Evolutionary conservation across 2,797 vertebrate species (phyloP).

Genomic region (Pelobates cultripes): DNA sequence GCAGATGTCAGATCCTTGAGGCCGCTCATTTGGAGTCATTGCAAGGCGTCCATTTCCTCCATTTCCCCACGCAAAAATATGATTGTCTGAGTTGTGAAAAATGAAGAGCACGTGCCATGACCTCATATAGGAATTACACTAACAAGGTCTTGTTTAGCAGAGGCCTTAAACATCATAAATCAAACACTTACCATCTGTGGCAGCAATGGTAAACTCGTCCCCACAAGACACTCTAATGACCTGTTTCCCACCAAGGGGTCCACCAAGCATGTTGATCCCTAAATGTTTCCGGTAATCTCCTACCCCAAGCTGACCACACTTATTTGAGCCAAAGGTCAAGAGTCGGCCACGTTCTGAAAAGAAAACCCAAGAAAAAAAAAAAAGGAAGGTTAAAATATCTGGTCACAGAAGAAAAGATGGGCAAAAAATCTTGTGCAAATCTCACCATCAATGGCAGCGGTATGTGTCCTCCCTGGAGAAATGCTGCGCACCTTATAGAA

Average conservation of each 20-base stretch:
- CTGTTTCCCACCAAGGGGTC: conserved; percentile 91
- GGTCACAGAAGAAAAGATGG: neutral
- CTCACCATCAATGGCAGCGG: conserved; percentile 94
- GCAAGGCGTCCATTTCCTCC: conserved; percentile 95
- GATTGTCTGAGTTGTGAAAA: conserved; percentile 83
- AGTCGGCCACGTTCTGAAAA: conserved; percentile 86
- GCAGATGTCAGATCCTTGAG: conserved; percentile 94
- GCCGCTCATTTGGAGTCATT: conserved; percentile 90
- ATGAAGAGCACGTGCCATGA: accelerated
- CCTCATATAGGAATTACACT: neutral
- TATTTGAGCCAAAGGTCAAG: conserved; percentile 96
- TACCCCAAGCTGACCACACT: conserved; percentile 93
- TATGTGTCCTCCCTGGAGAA: conserved; percentile 92
- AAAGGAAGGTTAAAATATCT: neutral
- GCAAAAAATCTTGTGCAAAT: neutral
- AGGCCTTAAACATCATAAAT: neutral
- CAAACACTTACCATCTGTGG: conserved; percentile 86
- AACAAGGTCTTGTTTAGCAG: neutral
- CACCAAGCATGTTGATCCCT: conserved; percentile 89
- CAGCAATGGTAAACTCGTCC: conserved; percentile 95
- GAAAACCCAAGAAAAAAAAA: conserved; percentile 4
- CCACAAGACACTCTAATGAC: conserved; percentile 94
- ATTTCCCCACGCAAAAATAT: conserved; percentile 98
- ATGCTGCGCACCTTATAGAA: conserved; percentile 90
- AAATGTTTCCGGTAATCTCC: conserved; percentile 95